Percentiles rank a stretch among this genome's conserved stretches.
These are phyloP conservation scores for Hesperophylax magnus DNA, from an alignment of 1,140 invertebrate species.

Conservation along the genomic window DNA sequence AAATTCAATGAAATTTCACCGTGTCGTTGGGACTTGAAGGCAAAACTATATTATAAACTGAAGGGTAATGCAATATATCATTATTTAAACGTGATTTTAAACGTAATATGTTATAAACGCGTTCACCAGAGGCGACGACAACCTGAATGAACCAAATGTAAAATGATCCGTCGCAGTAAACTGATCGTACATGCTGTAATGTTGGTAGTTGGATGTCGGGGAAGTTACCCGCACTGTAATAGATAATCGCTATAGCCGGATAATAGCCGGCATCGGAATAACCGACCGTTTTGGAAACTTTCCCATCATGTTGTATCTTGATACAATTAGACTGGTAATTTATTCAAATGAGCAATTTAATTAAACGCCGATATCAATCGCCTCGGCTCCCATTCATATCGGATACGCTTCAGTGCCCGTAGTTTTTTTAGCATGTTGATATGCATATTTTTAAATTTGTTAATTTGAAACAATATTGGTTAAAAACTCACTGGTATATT, in stretches of 20 bases:
- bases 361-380: conserved; percentile 48
- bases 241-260: neutral
- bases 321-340: conserved; percentile 55
- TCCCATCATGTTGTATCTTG: conserved; percentile 52
- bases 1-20: too few relatives aligned
- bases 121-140: neutral
- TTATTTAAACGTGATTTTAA: too few relatives aligned
- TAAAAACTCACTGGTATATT: too few relatives aligned
- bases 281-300: conserved; percentile 42
- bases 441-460: too few relatives aligned
- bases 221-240: too few relatives aligned
- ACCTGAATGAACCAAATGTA: conserved; percentile 21
- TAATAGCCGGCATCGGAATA: neutral
- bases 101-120: too few relatives aligned
- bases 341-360: conserved; percentile 57
- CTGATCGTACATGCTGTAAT: neutral
- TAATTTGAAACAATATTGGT: too few relatives aligned
- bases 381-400: conserved; percentile 26
- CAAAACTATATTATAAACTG: too few relatives aligned
- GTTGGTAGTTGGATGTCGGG: neutral
- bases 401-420: neutral
- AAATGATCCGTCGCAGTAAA: conserved; percentile 9
- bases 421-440: too few relatives aligned
- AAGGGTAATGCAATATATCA: too few relatives aligned
- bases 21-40: too few relatives aligned